Base-by-base conservation (phyloP, 2,888 invertebrate genomes). In the Nebria salina region DNA sequence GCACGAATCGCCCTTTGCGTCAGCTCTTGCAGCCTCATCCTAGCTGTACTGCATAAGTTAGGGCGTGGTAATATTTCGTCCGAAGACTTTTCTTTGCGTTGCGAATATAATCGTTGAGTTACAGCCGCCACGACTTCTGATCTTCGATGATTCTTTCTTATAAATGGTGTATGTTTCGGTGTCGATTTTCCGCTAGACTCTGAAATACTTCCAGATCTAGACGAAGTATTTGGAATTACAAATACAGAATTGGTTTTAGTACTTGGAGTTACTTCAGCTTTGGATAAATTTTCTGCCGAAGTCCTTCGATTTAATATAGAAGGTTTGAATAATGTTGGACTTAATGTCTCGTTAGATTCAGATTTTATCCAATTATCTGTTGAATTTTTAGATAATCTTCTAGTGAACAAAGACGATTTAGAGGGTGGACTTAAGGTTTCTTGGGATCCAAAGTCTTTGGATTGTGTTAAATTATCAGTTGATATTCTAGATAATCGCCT, bases 101-200 rank as follows among this genome's bases (percentile, higher is more conserved):
- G 93, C 0, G 92, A 90, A 86, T 94, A 94, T 13, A 94, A 88
- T 84, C 94, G 89, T 84, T 92, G 92, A 2, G 94, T 94, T 2
- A 94, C 94, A 0, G 93, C 93, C 3, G 94, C 93, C 2, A 94
- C 93, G 76, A 94, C 93, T 87, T 93, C 93, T 25, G 93, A 92
- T 85, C 93, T 89, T 86, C 92, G 92, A 68, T 90, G 85, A 1
- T 85, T 83, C 75, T 72, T 66, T 75, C 80, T 87, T 83, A 85
- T 87, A 25, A 25, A 54, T 11, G 68, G 65, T 2, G 64, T 75
- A 25, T 76, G 68, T 54, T 70, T 82, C 1, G 78, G 76, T 6
- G 88, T 83, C 86, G 86, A 81, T 86, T 86, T 77, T 72, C 86
- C 86, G 20, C 86, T 82, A 68, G 85, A 85, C 81, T 86, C 86